Evolutionary conservation across 2,113 vertebrate species (phyloP), one percentile per base, ranked within the genome.

Genomic region (Nyctibius bracteatus): DNA sequence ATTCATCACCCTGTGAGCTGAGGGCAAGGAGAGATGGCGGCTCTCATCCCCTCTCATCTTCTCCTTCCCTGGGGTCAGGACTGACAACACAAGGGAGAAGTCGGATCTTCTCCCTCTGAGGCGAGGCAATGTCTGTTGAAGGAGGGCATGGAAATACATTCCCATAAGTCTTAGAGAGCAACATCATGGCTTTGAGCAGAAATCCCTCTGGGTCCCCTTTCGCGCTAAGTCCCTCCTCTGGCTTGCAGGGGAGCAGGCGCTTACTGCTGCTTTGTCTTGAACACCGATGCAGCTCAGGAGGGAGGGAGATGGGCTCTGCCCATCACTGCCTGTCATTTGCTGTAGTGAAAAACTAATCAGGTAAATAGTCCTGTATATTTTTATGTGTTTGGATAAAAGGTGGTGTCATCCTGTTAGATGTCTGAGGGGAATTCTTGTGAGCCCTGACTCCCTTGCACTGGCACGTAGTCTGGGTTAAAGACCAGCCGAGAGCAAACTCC

Each of bases 91-190:
- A 49, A 58, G 23, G 13, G 25, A 77, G 17, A 77, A 52, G 9
- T 5, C 10, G 0, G 4, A 24, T 54, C 22, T 80, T 68, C 15
- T n/a, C 11, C 47, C 57, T 59, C 47, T 0, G 0, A 71, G 43
- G 31, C 8, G 6, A 79, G 74, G 28, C 65, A 66, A 51, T 19
- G 39, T 6, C 17, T 77, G 25, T 46, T 61, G 68, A 75, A 63
- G 14, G 18, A 91, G 24, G 9, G 27, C 24, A 46, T 17, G 18
- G 20, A 14, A 59, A 47, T 46, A 54, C 10, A 33, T 27, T 54
- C 30, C 43, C 35, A 59, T 22, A 35, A 74, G 21, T 78, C n/a
- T 84, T 31, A 74, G 30, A 61, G 5, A 23, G 10, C 12, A 73
- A 12, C 14, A 54, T 11, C 14, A 1, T 9, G 41, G n/a, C 47